Base-by-base conservation (phyloP, 2,888 invertebrate species). In the Venustoraphidia nigricollis region DNA sequence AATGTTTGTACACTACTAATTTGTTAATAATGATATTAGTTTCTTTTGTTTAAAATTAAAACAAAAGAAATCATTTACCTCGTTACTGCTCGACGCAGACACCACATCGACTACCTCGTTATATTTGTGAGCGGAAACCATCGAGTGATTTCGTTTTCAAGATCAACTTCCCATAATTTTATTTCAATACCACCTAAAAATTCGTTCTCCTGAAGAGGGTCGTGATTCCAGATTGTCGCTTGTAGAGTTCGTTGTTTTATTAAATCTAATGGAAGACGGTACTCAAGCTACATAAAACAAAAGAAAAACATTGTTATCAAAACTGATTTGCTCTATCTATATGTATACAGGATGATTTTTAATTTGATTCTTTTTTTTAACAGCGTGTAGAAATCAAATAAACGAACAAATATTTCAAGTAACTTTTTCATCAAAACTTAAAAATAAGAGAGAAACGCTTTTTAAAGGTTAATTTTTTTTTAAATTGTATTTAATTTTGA, bases 141-240 rank as follows among this genome's bases (percentile, higher is more conserved):
- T 54, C 85, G 83, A 2, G 83, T 78, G 1, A 81, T 81, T 66
- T 94, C 92, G 54, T 78, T 77, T 3, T 78, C 75, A 52, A 93
- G 70, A 59, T 88, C 81, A 52, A 89, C 66, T 37, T 82, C 74
- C 50, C 72, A 71, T 10, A 96, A 71, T 2, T 82, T 81, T 56
- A 95, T 75, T 55, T 85, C 81, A 49, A 90, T 84, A n/a, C 93
- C 93, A 34, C 96, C 96, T 9, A 95, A 72, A 64, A 94, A 89
- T 67, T 91, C 89, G 67, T 95, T 95, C 66, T 94, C 94, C 64
- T 93, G 93, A 40, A 95, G 67, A 1, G 89, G 80, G 64, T 94
- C 94, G 66, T 93, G 89, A 63, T 90, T 86, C 95, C 94, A 95
- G 9, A 95, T 85, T 0, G 94, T 91, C 1, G 93, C 92, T 65